Percentiles rank a stretch among this genome's conserved stretches.
These are phyloP conservation scores for Drosophila ambigua DNA, from an alignment of 1,140 invertebrate species.

Conservation along the genomic window DNA sequence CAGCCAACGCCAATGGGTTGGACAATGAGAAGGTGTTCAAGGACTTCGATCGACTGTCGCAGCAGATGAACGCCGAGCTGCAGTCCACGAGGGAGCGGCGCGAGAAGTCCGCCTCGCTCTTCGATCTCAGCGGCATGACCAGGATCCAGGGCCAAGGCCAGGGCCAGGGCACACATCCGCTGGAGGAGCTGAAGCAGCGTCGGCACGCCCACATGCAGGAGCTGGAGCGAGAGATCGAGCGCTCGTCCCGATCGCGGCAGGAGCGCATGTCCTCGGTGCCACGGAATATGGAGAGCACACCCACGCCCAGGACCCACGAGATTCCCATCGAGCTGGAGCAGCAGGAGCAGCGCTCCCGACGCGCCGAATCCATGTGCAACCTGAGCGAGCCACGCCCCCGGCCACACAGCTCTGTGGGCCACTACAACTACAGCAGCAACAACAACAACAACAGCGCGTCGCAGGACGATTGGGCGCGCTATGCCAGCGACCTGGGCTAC, in stretches of 20 bases:
- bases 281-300: conserved; percentile 29
- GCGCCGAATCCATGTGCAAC: conserved; percentile 75
- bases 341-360: conserved; percentile 35
- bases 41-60: conserved; percentile 77
- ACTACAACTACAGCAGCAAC: conserved; percentile 24
- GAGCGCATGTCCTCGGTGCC: conserved; percentile 66
- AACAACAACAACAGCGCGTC: conserved; percentile 3
- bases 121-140: conserved; percentile 68
- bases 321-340: conserved; percentile 66
- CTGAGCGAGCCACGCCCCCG: conserved; percentile 42
- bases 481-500: conserved; percentile 74
- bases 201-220: conserved; percentile 77
- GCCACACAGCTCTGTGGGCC: conserved; percentile 60
- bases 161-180: conserved; percentile 15
- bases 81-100: conserved; percentile 60
- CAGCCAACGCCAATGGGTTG: conserved; percentile 46
- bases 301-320: conserved; percentile 26
- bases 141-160: conserved; percentile 11
- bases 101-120: conserved; percentile 70
- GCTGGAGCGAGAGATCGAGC: conserved; percentile 73
- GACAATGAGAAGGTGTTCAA: conserved; percentile 80
- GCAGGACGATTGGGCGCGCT: conserved; percentile 75
- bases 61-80: conserved; percentile 72
- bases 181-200: conserved; percentile 59
- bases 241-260: conserved; percentile 58